phyloP scores from a whole-genome alignment of 30 jellyfish, hydroid and myxozoan species.

The Rhopilema esculentum region DNA sequence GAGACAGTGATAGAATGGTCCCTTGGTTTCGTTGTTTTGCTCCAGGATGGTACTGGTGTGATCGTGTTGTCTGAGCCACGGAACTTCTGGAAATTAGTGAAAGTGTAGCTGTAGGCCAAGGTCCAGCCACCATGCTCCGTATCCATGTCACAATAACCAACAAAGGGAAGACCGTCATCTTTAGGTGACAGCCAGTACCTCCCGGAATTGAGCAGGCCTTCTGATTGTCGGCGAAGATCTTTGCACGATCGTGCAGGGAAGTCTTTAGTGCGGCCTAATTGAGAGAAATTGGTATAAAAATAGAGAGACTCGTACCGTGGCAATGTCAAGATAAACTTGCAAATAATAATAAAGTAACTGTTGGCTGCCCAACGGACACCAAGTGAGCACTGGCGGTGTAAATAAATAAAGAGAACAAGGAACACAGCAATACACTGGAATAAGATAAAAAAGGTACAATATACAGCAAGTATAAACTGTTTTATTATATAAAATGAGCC shows the following conservation, averaged over 20 bases:
- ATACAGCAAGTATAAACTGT: too few relatives aligned
- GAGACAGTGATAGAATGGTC: slow-evolving; percentile 29
- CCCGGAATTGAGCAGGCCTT: slow-evolving; percentile 84
- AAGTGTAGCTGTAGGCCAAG: slow-evolving; percentile 78
- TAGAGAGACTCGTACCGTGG: background rate
- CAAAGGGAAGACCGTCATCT: slow-evolving; percentile 72
- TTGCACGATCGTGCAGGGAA: slow-evolving; percentile 84
- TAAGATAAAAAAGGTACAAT: too few relatives aligned
- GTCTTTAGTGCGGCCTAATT: slow-evolving; percentile 80
- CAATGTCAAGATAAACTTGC: too few relatives aligned
- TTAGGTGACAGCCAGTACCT: slow-evolving; percentile 89
- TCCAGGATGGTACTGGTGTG: slow-evolving; percentile 90
- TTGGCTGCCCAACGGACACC: too few relatives aligned
- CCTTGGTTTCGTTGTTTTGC: slow-evolving; percentile 31
- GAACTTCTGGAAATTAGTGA: slow-evolving; percentile 64
- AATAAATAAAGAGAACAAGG: too few relatives aligned
- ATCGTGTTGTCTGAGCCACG: slow-evolving; percentile 74
- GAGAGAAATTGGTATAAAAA: background rate
- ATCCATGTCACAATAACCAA: slow-evolving; percentile 96
- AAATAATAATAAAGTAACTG: too few relatives aligned
- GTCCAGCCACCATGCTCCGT: slow-evolving; percentile 94
- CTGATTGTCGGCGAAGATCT: slow-evolving; percentile 60
- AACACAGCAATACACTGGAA: too few relatives aligned
- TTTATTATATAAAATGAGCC: too few relatives aligned
- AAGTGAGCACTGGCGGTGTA: too few relatives aligned